These are phyloP conservation scores for Naso thynnoides DNA, from an alignment of 2,797 vertebrate genomes.

Conservation along the genomic window DNA sequence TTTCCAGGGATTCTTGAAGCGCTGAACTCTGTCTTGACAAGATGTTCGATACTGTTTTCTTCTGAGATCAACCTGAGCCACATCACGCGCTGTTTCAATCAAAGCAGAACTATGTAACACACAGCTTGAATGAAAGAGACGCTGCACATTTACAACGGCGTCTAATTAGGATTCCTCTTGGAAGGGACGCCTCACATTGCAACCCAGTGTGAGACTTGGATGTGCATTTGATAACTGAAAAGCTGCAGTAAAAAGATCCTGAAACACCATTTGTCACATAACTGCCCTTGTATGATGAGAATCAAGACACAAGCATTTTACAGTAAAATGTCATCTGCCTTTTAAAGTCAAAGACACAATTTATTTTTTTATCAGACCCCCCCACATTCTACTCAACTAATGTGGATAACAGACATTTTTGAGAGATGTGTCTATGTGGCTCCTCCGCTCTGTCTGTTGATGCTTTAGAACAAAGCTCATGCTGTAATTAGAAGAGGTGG, in stretches of 20 bases:
- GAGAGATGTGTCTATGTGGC: not conserved
- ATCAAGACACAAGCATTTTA: slow-evolving; percentile 34
- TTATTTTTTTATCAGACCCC: slow-evolving; percentile 25
- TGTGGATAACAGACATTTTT: slow-evolving; percentile 1
- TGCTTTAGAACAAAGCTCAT: slow-evolving; percentile 19
- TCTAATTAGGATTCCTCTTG: slow-evolving; percentile 61
- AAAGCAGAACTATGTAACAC: slow-evolving; percentile 32
- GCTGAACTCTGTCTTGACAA: slow-evolving; percentile 53
- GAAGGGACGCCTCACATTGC: not conserved
- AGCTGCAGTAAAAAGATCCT: not conserved
- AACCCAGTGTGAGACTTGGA: slow-evolving; percentile 10
- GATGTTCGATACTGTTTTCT: slow-evolving; percentile 41
- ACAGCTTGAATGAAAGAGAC: slow-evolving; percentile 38
- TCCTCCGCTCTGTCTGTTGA: slow-evolving; percentile 11
- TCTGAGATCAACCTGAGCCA: slow-evolving; percentile 46
- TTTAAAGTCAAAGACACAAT: slow-evolving; percentile 17
- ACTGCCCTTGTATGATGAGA: not conserved
- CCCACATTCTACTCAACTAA: slow-evolving; percentile 7
- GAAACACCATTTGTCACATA: not conserved
- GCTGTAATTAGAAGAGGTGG: slow-evolving; percentile 32
- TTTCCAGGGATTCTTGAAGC: slow-evolving; percentile 38
- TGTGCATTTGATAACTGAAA: slow-evolving; percentile 7
- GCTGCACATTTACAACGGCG: slow-evolving; percentile 34
- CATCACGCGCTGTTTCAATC: slow-evolving; percentile 43
- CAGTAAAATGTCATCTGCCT: slow-evolving; percentile 11